Evolutionary conservation across 2,888 invertebrate genomes (phyloP).

Genomic region (Aleiodes alternator): DNA sequence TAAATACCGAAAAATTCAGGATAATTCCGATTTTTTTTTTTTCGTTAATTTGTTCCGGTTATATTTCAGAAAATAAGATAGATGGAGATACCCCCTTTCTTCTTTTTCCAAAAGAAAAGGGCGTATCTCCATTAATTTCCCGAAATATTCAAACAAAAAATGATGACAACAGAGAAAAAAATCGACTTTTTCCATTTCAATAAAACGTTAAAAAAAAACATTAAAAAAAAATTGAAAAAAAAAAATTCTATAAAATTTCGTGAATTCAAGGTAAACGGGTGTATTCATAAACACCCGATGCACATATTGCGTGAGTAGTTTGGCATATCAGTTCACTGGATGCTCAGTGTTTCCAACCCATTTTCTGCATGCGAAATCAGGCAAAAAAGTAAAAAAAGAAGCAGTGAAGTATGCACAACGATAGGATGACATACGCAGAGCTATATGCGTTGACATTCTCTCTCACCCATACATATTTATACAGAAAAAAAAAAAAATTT

Average conservation of each 20-base stretch:
- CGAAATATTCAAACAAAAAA: no score
- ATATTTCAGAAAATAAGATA: no score
- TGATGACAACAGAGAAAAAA: neutral
- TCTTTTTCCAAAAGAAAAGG: no score
- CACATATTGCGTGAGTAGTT: constrained; percentile 18
- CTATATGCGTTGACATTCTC: constrained; percentile 12
- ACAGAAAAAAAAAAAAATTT: neutral
- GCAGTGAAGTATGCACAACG: constrained; percentile 20
- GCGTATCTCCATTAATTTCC: no score
- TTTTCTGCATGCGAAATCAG: constrained; percentile 20
- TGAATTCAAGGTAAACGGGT: constrained; percentile 19
- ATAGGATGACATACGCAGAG: constrained; percentile 3
- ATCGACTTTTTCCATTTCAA: no score
- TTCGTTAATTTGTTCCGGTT: no score
- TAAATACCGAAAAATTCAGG: no score
- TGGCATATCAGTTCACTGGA: constrained; percentile 30
- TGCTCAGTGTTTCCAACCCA: constrained; percentile 40
- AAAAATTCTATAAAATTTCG: constrained; percentile 21
- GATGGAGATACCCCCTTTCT: no score
- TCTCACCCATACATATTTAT: constrained; percentile 9
- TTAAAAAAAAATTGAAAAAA: neutral
- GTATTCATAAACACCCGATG: no score
- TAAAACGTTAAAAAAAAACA: neutral
- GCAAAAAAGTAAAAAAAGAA: no score
- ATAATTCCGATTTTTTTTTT: no score